Evolutionary conservation across 1,140 invertebrate genomes (phyloP).

Genomic region (Hycleus phaleratus): DNA sequence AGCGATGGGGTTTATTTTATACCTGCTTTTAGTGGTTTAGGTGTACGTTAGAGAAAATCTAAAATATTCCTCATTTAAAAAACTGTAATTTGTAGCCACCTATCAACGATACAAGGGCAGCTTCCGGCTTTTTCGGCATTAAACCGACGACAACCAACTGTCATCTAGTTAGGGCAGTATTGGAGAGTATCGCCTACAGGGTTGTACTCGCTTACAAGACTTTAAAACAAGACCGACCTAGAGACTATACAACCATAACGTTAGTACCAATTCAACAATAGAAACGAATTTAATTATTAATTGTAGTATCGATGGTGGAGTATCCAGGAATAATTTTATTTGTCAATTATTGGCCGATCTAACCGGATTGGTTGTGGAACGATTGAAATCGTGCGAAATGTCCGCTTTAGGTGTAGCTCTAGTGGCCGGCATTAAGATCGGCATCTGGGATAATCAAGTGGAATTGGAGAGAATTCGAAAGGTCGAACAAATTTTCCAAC

Average conservation of each 20-base stretch:
- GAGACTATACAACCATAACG: slow-evolving; percentile 29
- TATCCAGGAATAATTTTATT: slow-evolving; percentile 84
- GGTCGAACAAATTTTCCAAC: slow-evolving; percentile 54
- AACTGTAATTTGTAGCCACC: slow-evolving; percentile 59
- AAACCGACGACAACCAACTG: slow-evolving; percentile 67
- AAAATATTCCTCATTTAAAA: slow-evolving; percentile 9
- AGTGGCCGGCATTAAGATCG: slow-evolving; percentile 69
- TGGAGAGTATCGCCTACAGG: slow-evolving; percentile 83
- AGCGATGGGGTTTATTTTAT: slow-evolving; percentile 82
- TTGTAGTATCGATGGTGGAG: slow-evolving; percentile 84
- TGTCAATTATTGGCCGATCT: slow-evolving; percentile 80
- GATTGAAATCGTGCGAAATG: slow-evolving; percentile 60
- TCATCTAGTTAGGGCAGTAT: slow-evolving; percentile 72
- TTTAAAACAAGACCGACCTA: slow-evolving; percentile 57
- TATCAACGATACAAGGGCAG: slow-evolving; percentile 75
- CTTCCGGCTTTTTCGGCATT: slow-evolving; percentile 77
- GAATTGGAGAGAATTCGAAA: slow-evolving; percentile 54
- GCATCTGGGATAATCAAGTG: slow-evolving; percentile 64
- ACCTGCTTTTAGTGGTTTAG: slow-evolving; percentile 84
- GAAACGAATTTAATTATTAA: slow-evolving; percentile 1
- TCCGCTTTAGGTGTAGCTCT: slow-evolving; percentile 73
- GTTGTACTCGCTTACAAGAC: slow-evolving; percentile 68
- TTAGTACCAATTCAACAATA: background rate
- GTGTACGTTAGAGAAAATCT: slow-evolving; percentile 48
- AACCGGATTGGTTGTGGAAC: slow-evolving; percentile 62